Evolutionary conservation across 2,888 invertebrate species (phyloP), one percentile per base, ranked within the genome.

Genomic region (Leptinotarsa juncta): DNA sequence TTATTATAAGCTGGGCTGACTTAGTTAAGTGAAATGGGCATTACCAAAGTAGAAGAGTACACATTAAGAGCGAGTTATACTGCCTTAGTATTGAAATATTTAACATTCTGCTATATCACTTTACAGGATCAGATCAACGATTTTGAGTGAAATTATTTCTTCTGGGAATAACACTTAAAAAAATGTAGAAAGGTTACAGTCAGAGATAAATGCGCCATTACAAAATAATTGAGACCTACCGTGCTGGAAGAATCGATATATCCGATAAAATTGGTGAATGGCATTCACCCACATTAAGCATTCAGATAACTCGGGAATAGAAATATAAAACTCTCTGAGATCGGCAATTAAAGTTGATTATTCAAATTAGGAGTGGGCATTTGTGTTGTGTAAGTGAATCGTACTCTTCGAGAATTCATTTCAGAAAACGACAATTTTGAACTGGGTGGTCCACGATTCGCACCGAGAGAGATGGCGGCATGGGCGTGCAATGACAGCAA

Each of bases 361-460:
- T 62, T 62, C 62, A 62, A 62, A 62, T 62, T 62, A 62, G 26
- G 62, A 62, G 68, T 53, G 53, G 51, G 51, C 42, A 26, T 68
- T 55, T n/a, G 49, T 60, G 57, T 62, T 26, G 62, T 62, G 62
- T 26, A 32, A 26, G 32, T 42, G 42, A 62, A n/a, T 5, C 15
- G 18, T 42, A n/a, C 70, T 70, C n/a, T 55, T 32, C 18, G 60
- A 49, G 70, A 60, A 49, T n/a, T 32, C 62, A 62, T 42, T 70
- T 60, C 20, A 49, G 20, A 70, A 70, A 60, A 70, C 42, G 49
- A 62, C 60, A 42, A 70, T 60, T 60, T 49, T 60, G 49, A 48
- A 60, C 70, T 70, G 70, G 70, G 70, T 70, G 70, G 70, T 70
- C 70, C 20, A 60, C 4, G 26, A 42, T 62, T 62, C 32, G 62